A percentile compares a stretch with the other conserved stretches of the same genome.
Evolutionary conservation across 2,888 invertebrate genomes (phyloP).

Genomic region (Pseudeuparius sepicola): DNA sequence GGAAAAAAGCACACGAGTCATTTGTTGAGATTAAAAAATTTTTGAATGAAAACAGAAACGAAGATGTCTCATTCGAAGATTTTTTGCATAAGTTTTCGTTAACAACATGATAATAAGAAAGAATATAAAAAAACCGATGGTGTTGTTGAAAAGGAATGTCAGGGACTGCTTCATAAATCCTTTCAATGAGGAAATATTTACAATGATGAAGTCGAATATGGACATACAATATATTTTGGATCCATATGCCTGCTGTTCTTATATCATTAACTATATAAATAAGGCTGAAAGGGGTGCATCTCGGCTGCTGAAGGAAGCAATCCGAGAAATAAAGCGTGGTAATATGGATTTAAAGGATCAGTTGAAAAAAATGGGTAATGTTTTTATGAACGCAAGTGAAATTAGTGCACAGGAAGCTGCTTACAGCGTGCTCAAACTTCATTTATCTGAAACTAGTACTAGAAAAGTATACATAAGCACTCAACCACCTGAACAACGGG

Average conservation of each 20-base stretch:
- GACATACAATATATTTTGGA: conserved; percentile 8
- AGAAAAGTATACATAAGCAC: conserved; percentile 9
- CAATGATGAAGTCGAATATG: conserved; percentile 10
- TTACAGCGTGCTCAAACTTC: conserved; percentile 8
- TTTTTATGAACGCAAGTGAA: conserved; percentile 10
- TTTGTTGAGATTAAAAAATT: too few species aligned
- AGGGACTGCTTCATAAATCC: conserved; percentile 10
- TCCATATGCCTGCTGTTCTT: conserved; percentile 1
- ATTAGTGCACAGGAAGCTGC: conserved; percentile 13
- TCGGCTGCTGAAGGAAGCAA: conserved; percentile 4
- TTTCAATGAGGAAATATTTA: conserved; percentile 14
- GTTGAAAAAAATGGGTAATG: conserved; percentile 10
- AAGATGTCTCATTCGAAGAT: too few species aligned
- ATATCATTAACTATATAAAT: conserved; percentile 8
- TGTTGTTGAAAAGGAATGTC: conserved; percentile 10
- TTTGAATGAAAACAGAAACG: too few species aligned
- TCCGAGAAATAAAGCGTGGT: conserved; percentile 8
- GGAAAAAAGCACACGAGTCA: too few species aligned
- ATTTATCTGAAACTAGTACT: conserved; percentile 8
- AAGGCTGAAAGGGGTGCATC: conserved; percentile 9
- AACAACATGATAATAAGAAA: conserved; percentile 3
- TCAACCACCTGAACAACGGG: conserved; percentile 6
- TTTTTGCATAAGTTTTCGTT: neutral
- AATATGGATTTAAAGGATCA: conserved; percentile 6
- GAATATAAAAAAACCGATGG: conserved; percentile 9